Percentiles rank a stretch among this genome's conserved stretches.
These are phyloP conservation scores for Drosophila yakuba DNA, from an alignment of 1,140 invertebrate genomes.

Conservation along the genomic window DNA sequence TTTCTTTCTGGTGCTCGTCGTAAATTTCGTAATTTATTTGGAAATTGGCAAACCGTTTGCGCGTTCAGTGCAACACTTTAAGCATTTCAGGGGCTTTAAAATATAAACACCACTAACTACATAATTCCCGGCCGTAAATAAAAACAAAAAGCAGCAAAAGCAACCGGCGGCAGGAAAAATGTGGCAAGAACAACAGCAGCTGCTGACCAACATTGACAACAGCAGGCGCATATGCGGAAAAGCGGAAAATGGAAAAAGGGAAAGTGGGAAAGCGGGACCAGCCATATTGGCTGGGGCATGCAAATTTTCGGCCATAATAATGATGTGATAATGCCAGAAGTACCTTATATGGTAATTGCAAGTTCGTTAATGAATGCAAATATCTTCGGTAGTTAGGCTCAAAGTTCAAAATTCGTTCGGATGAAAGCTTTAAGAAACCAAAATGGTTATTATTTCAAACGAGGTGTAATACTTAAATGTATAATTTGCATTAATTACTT, in stretches of 20 bases:
- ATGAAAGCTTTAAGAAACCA: not conserved
- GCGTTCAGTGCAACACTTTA: constrained; percentile 48
- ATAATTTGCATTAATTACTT: no score
- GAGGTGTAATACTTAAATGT: no score
- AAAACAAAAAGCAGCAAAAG: constrained; percentile 44
- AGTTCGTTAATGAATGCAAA: constrained; percentile 55
- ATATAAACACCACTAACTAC: constrained; percentile 72
- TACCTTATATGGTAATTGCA: constrained; percentile 58
- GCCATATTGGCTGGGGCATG: constrained; percentile 15
- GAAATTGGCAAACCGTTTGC: constrained; percentile 69
- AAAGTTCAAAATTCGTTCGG: constrained; percentile 13
- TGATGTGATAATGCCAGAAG: constrained; percentile 53
- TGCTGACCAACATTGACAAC: constrained; percentile 66
- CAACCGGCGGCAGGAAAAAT: constrained; percentile 20
- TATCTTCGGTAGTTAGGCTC: constrained; percentile 9
- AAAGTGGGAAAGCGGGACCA: not conserved
- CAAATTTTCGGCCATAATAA: constrained; percentile 52
- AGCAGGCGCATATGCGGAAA: constrained; percentile 33
- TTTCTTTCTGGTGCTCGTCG: constrained; percentile 16
- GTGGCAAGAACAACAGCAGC: constrained; percentile 28
- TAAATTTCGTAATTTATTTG: constrained; percentile 80
- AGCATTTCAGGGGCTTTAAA: constrained; percentile 53
- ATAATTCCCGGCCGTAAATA: constrained; percentile 72
- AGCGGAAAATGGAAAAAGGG: not conserved
- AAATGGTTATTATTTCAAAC: not conserved